These are phyloP conservation scores for Oedothorax gibbosus DNA, from an alignment of 1,140 invertebrate genomes.

Conservation along the genomic window DNA sequence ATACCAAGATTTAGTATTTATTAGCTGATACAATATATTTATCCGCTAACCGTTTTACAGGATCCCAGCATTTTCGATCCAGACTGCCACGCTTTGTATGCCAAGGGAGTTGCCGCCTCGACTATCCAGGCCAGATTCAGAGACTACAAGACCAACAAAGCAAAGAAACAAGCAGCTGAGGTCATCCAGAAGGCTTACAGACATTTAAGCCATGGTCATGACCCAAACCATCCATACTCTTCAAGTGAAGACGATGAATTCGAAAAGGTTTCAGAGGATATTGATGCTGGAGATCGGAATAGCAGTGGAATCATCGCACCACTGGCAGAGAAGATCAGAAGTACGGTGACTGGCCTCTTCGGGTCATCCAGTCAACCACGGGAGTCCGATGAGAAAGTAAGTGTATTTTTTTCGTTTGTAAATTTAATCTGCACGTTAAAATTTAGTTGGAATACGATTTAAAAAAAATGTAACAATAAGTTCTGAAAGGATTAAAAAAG, in stretches of 20 bases:
- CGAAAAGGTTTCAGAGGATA: not conserved
- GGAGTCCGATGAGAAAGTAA: not conserved
- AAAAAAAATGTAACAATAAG: too few species aligned
- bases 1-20: too few species aligned
- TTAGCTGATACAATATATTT: too few species aligned
- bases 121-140: constrained; percentile 35
- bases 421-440: not conserved
- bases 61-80: constrained; percentile 51
- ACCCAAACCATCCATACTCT: not conserved
- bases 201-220: not conserved
- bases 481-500: too few species aligned
- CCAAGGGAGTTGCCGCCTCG: constrained; percentile 11
- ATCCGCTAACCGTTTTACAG: too few species aligned
- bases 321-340: not conserved
- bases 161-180: not conserved
- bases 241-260: not conserved
- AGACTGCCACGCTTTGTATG: constrained; percentile 2
- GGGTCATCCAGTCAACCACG: not conserved
- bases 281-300: not conserved
- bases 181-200: constrained; percentile 20
- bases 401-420: not conserved
- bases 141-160: not conserved
- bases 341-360: constrained; percentile 6
- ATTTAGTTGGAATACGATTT: too few species aligned
- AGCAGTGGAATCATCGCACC: not conserved